Evolutionary conservation across 2,888 invertebrate genomes (phyloP), one percentile per base, ranked within the genome.

Genomic region (Thyatira batis): DNA sequence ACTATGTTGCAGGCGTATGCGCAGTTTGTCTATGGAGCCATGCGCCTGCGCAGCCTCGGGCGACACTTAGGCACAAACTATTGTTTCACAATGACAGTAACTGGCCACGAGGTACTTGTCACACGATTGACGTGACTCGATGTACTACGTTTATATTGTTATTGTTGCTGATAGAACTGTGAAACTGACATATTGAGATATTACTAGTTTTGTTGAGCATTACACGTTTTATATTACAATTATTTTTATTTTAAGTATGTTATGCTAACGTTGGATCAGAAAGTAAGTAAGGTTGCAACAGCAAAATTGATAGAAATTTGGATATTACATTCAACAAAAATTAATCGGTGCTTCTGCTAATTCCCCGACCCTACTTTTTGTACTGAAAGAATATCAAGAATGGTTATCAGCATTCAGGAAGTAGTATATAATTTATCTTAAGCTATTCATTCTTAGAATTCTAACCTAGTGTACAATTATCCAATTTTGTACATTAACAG

Each of bases 401-500:
- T 39, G 17, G 2, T 17, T 8, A 8, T 17, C 39, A 39, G 17
- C 8, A 39, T 39, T 17, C 39, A 17, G 13, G 39, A 39, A 33
- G 13, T 33, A 33, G 17, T 17, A 17, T 8, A n/a, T 17, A 39
- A 39, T 39, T 6, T 6, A 17, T 39, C 39, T 39, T 3, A 13
- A 33, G 13, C 3, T 11, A 33, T 33, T n/a, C 3, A 33, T 33
- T 33, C 33, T 39, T 5, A 39, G 39, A 39, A 39, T n/a, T 8
- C 39, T 39, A 39, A n/a, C 17, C 71, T 66, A 68, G 65, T 69
- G 33, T 58, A 57, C 58, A 73, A 75, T 80, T 68, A 71, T 73
- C 74, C 69, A 67, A 76, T 76, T 78, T 65, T 57, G 59, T 67
- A 68, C 63, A 73, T 68, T 73, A 71, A 55, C 78, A 57, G 72